Percentiles rank a stretch among this genome's conserved stretches.
Evolutionary conservation across 2,113 vertebrate species (phyloP).

Genomic region (Formicarius rufipectus): DNA sequence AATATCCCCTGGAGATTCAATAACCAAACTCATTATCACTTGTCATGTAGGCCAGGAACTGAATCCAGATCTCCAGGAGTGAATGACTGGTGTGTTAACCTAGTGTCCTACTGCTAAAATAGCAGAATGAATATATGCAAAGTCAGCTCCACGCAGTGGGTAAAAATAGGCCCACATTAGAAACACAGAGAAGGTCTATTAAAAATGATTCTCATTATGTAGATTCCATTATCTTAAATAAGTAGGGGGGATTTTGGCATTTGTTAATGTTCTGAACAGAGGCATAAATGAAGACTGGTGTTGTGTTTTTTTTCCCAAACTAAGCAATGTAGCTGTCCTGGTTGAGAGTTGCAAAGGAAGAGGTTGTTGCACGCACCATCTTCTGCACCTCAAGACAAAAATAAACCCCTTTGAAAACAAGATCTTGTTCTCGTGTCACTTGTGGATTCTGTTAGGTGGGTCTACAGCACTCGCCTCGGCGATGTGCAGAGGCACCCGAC

Average conservation of each 20-base stretch:
- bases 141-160: constrained; percentile 6
- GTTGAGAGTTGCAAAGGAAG: not conserved
- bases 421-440: not conserved
- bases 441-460: not conserved
- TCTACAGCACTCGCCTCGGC: not conserved
- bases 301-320: not conserved
- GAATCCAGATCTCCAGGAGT: constrained; percentile 64
- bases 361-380: not conserved
- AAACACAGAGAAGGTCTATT: constrained; percentile 8
- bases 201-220: constrained; percentile 9
- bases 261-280: not conserved
- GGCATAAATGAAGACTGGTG: not conserved
- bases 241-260: not conserved
- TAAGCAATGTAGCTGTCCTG: not conserved
- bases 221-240: constrained; percentile 34
- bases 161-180: constrained; percentile 41
- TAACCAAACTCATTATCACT: constrained; percentile 69
- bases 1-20: constrained; percentile 68
- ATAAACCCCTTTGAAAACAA: not conserved
- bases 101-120: constrained; percentile 54
- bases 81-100: constrained; percentile 56
- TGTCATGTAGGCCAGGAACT: constrained; percentile 64
- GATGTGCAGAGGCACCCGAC: not conserved
- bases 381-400: not conserved
- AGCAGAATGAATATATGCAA: constrained; percentile 44